Percentiles rank a stretch among this genome's conserved stretches.
Evolutionary conservation across 2,113 vertebrate species (phyloP).

Genomic region (Pardalotus punctatus): DNA sequence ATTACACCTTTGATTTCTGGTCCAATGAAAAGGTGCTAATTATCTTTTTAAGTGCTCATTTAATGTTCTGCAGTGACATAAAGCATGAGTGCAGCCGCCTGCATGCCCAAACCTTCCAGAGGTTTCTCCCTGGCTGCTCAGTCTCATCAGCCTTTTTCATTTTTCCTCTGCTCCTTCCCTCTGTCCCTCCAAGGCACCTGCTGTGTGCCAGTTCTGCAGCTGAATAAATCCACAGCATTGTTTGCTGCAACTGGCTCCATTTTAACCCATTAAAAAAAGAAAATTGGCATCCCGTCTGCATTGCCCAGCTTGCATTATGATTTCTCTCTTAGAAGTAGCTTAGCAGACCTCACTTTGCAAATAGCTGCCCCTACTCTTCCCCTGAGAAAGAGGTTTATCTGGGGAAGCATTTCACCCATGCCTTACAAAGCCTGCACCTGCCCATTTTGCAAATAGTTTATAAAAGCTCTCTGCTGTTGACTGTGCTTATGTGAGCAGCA

Average conservation of each 20-base stretch:
- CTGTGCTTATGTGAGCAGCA: fast-evolving
- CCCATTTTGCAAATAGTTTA: background rate
- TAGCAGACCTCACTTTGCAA: background rate
- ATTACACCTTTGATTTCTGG: slow-evolving; percentile 72
- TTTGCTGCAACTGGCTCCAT: slow-evolving; percentile 28
- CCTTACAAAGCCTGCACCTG: background rate
- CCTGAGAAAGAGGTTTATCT: background rate
- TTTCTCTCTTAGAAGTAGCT: background rate
- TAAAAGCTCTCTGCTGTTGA: background rate
- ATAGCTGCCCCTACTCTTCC: background rate
- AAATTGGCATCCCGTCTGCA: background rate
- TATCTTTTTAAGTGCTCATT: slow-evolving; percentile 67
- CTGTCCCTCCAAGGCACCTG: slow-evolving; percentile 43
- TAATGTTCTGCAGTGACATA: slow-evolving; percentile 68
- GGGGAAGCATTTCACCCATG: background rate
- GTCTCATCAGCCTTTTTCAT: slow-evolving; percentile 38
- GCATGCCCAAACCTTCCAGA: slow-evolving; percentile 51
- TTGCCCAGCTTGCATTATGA: background rate
- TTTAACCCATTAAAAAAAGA: background rate
- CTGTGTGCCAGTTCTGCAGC: slow-evolving; percentile 17
- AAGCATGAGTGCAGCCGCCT: slow-evolving; percentile 51
- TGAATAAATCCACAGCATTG: slow-evolving; percentile 21
- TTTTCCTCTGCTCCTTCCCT: slow-evolving; percentile 33
- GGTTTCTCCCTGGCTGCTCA: slow-evolving; percentile 38
- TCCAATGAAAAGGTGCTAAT: slow-evolving; percentile 70